A percentile compares a stretch with the other conserved stretches of the same genome.
These are phyloP conservation scores for Heliocidaris erythrogramma DNA, from an alignment of 35 echinoderm and acorn worm species.

Conservation along the genomic window DNA sequence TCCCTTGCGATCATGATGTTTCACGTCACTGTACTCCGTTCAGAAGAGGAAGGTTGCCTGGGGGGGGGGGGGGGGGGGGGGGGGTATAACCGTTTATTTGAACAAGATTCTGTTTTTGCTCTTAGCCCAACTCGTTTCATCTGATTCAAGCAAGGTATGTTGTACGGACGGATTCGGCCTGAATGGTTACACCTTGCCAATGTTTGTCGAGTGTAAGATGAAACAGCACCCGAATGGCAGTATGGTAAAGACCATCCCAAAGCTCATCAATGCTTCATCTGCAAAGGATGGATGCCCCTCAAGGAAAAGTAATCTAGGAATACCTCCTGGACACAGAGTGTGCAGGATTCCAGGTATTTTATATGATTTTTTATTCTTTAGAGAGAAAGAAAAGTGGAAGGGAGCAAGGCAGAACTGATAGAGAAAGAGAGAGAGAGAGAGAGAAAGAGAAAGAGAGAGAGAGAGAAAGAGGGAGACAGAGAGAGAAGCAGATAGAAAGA, in stretches of 20 bases:
- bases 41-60: too few relatives aligned
- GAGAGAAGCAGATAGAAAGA: too few relatives aligned
- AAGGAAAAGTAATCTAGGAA: not conserved
- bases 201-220: not conserved
- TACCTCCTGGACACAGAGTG: not conserved
- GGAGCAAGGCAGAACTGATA: too few relatives aligned
- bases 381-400: too few relatives aligned
- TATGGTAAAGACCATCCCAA: not conserved
- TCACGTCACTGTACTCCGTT: too few relatives aligned
- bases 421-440: too few relatives aligned
- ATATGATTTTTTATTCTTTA: not conserved
- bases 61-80: too few relatives aligned
- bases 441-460: too few relatives aligned
- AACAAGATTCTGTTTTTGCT: not conserved
- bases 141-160: not conserved
- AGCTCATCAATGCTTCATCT: not conserved
- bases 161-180: not conserved
- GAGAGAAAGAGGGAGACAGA: too few relatives aligned
- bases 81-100: too few relatives aligned
- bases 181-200: not conserved
- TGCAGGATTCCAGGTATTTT: not conserved
- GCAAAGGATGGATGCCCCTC: not conserved
- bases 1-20: too few relatives aligned
- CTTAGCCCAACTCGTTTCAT: not conserved
- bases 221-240: not conserved